Evolutionary conservation across 2,888 invertebrate genomes (phyloP).

Genomic region (Seladonia tumulorum): DNA sequence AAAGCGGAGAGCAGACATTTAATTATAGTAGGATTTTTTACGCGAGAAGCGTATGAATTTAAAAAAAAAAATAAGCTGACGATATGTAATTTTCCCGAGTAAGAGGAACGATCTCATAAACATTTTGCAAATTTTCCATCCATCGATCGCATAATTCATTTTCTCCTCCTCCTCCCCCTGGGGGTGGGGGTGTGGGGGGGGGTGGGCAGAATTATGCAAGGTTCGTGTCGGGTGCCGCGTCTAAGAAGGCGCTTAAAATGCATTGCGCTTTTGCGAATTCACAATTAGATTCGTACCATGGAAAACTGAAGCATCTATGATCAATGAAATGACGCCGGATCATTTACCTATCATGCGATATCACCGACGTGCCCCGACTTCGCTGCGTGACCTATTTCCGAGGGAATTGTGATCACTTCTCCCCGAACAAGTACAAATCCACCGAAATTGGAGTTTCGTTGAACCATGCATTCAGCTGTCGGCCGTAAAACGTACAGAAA

Average conservation of each 20-base stretch:
- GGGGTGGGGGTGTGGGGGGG: too few species aligned
- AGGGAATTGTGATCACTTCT: constrained; percentile 12
- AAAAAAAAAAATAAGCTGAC: background rate
- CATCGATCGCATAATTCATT: background rate
- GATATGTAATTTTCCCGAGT: background rate
- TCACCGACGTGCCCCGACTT: constrained; percentile 24
- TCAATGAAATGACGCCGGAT: constrained; percentile 35
- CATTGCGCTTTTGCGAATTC: background rate
- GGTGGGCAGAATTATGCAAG: background rate
- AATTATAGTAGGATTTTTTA: background rate
- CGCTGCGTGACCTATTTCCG: constrained; percentile 40
- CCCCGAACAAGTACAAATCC: constrained; percentile 13
- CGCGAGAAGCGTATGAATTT: background rate
- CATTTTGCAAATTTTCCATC: background rate
- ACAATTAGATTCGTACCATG: background rate
- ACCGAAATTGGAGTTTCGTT: constrained; percentile 35
- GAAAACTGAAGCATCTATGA: constrained; percentile 1
- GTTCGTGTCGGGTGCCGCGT: background rate
- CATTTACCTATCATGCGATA: constrained; percentile 45
- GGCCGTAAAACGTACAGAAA: constrained; percentile 1
- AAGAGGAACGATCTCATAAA: background rate
- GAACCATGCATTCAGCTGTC: background rate
- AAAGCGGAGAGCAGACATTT: too few species aligned
- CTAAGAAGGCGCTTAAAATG: constrained; percentile 10
- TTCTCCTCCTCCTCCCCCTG: too few species aligned